Conservation (phyloP, 2,797 vertebrate species). For the Pseudochromis fuscus region DNA sequence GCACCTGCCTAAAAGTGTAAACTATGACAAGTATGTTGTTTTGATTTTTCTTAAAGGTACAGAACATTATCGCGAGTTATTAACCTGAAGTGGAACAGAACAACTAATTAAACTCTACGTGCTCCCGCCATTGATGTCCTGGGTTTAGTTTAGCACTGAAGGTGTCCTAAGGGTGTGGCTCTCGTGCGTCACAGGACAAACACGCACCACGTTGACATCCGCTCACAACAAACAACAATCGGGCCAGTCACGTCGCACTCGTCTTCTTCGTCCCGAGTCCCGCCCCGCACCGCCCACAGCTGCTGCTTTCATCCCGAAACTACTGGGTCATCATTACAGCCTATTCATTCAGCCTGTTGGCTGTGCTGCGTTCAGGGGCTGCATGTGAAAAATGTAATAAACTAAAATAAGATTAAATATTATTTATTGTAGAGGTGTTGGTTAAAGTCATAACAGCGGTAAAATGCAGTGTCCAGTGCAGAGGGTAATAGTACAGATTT, state of each 20-base stretch:
- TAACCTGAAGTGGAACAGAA: not conserved
- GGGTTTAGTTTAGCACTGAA: not conserved
- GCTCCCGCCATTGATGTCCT: not conserved
- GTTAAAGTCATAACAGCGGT: too few relatives aligned
- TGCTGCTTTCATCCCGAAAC: slow-evolving; percentile 6
- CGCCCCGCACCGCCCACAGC: slow-evolving; percentile 24
- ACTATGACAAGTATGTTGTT: not conserved
- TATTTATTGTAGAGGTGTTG: not conserved
- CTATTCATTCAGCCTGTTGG: not conserved
- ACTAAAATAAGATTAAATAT: too few relatives aligned
- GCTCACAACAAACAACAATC: slow-evolving; percentile 32
- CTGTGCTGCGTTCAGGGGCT: slow-evolving; percentile 28
- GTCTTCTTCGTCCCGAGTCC: slow-evolving; percentile 62
- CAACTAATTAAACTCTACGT: not conserved
- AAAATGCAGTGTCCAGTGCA: too few relatives aligned
- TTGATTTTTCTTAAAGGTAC: not conserved
- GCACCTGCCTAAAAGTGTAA: not conserved
- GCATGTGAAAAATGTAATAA: not conserved
- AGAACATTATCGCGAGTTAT: not conserved
- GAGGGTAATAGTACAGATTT: too few relatives aligned
- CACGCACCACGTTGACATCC: slow-evolving; percentile 22
- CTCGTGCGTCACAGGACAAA: slow-evolving; percentile 39
- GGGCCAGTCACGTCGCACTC: slow-evolving; percentile 74
- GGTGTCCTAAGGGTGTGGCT: slow-evolving; percentile 24
- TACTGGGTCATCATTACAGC: not conserved